phyloP scores from a whole-genome alignment of 2,797 vertebrate species.

The Pteronotus mesoamericanus region DNA sequence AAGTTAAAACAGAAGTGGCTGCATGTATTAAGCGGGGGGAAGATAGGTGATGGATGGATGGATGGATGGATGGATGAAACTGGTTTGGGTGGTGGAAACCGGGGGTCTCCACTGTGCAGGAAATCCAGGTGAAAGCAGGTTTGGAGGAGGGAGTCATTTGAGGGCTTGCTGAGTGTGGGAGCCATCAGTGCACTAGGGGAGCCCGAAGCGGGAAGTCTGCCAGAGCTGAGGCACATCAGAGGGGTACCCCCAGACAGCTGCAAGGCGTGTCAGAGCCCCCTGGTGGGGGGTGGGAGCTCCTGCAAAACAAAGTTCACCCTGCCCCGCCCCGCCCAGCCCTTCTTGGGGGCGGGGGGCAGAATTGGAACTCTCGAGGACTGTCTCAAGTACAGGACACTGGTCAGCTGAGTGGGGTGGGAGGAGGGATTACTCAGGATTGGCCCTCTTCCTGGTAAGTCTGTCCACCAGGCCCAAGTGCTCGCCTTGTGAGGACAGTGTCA shows the following conservation, averaged over 20 bases:
- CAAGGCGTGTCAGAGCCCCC: background rate
- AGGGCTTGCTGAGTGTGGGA: background rate
- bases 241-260: background rate
- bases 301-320: background rate
- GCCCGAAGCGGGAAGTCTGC: background rate
- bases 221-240: background rate
- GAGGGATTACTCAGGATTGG: background rate
- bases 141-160: background rate
- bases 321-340: background rate
- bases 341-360: background rate
- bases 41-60: too few species aligned
- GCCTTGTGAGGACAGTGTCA: background rate
- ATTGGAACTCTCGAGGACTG: background rate
- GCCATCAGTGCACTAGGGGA: background rate
- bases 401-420: background rate
- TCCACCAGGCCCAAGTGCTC: background rate
- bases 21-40: background rate
- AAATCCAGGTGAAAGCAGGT: background rate
- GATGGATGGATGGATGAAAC: background rate
- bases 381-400: background rate
- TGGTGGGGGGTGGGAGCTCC: background rate
- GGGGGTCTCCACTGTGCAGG: background rate
- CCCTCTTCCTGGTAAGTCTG: background rate
- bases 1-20: background rate
- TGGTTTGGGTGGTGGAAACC: background rate